phyloP scores from a whole-genome alignment of 1,140 invertebrate species.

The Psix sp. region DNA sequence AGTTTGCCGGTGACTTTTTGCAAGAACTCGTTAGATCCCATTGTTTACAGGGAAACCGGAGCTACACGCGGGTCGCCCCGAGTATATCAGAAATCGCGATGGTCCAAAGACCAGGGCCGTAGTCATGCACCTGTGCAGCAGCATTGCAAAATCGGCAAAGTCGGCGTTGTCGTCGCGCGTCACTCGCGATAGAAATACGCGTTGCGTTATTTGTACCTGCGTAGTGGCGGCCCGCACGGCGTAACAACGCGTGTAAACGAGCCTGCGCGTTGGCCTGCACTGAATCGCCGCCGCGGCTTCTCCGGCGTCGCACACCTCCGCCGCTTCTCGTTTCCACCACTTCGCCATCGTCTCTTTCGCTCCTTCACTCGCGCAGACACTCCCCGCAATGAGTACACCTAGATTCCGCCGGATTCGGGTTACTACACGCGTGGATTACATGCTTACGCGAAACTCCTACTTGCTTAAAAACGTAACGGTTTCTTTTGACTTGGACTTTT shows the following conservation, averaged over 20 bases:
- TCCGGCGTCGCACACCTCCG: slow-evolving; percentile 59
- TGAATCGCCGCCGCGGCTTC: slow-evolving; percentile 59
- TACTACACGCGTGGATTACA: slow-evolving; percentile 48
- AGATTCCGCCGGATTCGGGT: slow-evolving; percentile 49
- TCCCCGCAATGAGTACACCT: slow-evolving; percentile 41
- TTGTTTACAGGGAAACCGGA: slow-evolving; percentile 10
- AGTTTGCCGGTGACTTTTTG: slow-evolving; percentile 10
- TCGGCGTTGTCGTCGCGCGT: slow-evolving; percentile 20
- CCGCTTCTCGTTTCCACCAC: slow-evolving; percentile 50
- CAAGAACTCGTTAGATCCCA: neutral
- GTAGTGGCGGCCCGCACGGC: slow-evolving; percentile 45
- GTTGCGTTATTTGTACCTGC: slow-evolving; percentile 65
- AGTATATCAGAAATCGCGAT: too few relatives aligned
- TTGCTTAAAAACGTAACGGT: slow-evolving; percentile 4
- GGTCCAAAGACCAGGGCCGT: slow-evolving; percentile 13
- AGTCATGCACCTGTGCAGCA: slow-evolving; percentile 28
- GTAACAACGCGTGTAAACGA: slow-evolving; percentile 63
- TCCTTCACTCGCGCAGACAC: slow-evolving; percentile 45
- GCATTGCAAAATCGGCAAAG: slow-evolving; percentile 5
- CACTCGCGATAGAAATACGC: slow-evolving; percentile 20
- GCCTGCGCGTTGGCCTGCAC: slow-evolving; percentile 75
- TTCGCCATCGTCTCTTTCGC: slow-evolving; percentile 19
- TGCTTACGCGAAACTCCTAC: slow-evolving; percentile 32
- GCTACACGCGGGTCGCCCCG: slow-evolving; percentile 4
- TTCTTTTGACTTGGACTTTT: too few relatives aligned